Evolutionary conservation across 2,113 vertebrate genomes (phyloP), one percentile per base, ranked within the genome.

Genomic region (Scolopax mira): DNA sequence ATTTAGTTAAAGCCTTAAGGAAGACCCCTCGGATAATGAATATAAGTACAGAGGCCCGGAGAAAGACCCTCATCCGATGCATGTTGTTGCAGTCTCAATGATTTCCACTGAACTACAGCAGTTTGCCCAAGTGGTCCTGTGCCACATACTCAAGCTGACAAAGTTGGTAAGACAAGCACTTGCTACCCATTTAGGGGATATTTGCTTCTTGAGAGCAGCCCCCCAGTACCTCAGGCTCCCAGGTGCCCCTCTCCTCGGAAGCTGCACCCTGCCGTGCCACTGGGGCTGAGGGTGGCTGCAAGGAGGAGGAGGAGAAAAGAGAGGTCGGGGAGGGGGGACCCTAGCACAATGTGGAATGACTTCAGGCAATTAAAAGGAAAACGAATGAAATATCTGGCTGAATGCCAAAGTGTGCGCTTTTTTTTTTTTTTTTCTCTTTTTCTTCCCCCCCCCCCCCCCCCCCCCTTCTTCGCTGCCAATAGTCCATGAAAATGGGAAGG

Each of bases 401-500:
- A 94, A 92, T 72, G 79, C 71, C 77, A 71, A 77, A 88, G 71
- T 11, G 4, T 10, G 85, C 93, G 96, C 89, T 83, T 96, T 97
- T 11, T 5, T 28, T 2, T 42, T 39, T 6, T 16, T 55, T 79
- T 96, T 96, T 42, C 15, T 42, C 15, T 42, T 42, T 42, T 42
- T 42, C n/a, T n/a, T n/a, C n/a, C n/a, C n/a, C 8, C 8, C 25
- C 9, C 48, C 48, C 48, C 22, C 21, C 11, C 13, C 48, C 49
- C 24, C 27, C 6, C 94, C 97, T 98, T 95, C 92, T 95, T 94
- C 1, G 0, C 93, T 93, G 93, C 97, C 98, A 98, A 86, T 79
- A 97, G 98, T 97, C 97, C 98, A 98, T 98, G 98, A 98, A 98
- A 98, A 98, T 97, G 97, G 97, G 97, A 98, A 98, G 97, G 98